These are phyloP conservation scores for Dromiciops gliroides DNA, from an alignment of 2,113 vertebrate genomes.

Conservation along the genomic window DNA sequence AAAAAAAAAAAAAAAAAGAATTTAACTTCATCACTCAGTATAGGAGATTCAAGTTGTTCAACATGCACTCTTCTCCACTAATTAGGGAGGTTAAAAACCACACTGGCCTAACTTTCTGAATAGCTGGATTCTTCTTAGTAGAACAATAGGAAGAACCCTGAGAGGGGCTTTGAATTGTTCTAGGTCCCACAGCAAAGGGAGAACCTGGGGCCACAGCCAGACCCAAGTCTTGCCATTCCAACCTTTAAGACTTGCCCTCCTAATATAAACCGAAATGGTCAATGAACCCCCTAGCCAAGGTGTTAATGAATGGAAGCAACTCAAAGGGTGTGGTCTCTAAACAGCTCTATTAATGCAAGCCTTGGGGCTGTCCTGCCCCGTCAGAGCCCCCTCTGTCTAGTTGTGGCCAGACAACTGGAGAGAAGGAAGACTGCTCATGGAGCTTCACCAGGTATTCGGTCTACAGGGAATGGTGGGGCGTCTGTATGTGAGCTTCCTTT, in stretches of 20 bases:
- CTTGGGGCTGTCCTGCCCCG: not conserved
- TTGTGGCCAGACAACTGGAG: constrained; percentile 9
- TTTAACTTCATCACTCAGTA: not conserved
- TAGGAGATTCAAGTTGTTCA: constrained; percentile 6
- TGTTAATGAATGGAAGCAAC: constrained; percentile 10
- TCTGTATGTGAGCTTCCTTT: constrained; percentile 47
- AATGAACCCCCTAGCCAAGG: not conserved
- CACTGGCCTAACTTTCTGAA: constrained; percentile 4
- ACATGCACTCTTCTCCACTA: constrained; percentile 12
- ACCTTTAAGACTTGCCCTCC: not conserved
- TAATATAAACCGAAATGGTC: constrained; percentile 12
- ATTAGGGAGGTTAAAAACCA: not conserved
- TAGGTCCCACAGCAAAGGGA: not conserved
- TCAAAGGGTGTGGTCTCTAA: constrained; percentile 5
- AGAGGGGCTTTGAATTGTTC: not conserved
- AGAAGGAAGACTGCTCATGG: not conserved
- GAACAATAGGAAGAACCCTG: not conserved
- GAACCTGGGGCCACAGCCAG: not conserved
- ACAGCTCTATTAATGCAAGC: not conserved
- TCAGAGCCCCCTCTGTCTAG: not conserved
- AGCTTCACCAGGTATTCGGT: not conserved
- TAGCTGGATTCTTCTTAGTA: not conserved
- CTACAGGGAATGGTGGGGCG: not conserved
- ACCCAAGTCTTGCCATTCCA: not conserved
- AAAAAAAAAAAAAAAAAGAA: too few relatives aligned